These are phyloP conservation scores for Cataglyphis cursor DNA, from an alignment of 2,888 invertebrate genomes.

Conservation along the genomic window DNA sequence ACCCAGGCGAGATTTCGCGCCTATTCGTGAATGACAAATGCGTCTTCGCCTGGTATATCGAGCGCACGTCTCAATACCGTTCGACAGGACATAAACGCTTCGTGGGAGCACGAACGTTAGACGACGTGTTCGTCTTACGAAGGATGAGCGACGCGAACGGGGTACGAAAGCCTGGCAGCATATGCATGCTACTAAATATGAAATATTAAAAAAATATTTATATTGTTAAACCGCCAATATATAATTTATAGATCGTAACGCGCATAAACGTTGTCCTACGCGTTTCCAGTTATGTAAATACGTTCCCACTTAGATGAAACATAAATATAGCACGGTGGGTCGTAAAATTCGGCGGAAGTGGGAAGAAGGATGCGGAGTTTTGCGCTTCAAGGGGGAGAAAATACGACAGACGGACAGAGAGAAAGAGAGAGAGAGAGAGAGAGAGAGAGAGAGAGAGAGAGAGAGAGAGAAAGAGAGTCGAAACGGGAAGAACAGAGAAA, in stretches of 20 bases:
- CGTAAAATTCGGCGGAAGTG: constrained; percentile 58
- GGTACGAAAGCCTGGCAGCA: constrained; percentile 18
- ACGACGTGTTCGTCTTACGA: constrained; percentile 48
- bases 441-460: neutral
- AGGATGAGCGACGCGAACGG: constrained; percentile 30
- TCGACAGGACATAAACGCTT: constrained; percentile 51
- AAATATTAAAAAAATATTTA: constrained; percentile 19
- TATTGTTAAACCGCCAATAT: constrained; percentile 31
- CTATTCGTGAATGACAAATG: constrained; percentile 84
- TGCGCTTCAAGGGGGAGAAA: constrained; percentile 32
- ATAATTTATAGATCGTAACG: constrained; percentile 21
- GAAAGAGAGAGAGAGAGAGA: neutral
- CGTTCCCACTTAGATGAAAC: constrained; percentile 32
- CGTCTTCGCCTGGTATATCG: constrained; percentile 66
- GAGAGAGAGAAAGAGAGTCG: neutral
- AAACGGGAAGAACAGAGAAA: constrained; percentile 1
- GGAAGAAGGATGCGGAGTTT: constrained; percentile 50
- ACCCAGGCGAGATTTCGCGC: constrained; percentile 79
- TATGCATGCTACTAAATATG: neutral
- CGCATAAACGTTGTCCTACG: constrained; percentile 6
- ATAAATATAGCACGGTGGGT: constrained; percentile 58
- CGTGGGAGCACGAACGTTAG: constrained; percentile 21
- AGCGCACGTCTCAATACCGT: constrained; percentile 64
- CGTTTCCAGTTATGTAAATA: constrained; percentile 33
- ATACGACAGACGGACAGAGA: neutral